Evolutionary conservation across 1,140 invertebrate species (phyloP).

Genomic region (Trichogramma pretiosum): DNA sequence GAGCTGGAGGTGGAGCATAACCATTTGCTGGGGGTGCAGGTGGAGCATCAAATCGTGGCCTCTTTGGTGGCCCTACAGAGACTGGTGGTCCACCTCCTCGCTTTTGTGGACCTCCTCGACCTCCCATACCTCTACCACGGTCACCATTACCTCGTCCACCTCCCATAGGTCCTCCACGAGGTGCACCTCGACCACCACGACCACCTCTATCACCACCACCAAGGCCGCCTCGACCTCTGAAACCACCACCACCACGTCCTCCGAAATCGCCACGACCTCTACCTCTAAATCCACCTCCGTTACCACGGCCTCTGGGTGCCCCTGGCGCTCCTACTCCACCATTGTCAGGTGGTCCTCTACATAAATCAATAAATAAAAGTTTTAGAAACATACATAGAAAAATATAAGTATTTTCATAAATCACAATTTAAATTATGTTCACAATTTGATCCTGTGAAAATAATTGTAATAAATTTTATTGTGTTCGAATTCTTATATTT

Average conservation of each 20-base stretch:
- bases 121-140: constrained; percentile 33
- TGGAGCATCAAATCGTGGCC: constrained; percentile 40
- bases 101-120: constrained; percentile 35
- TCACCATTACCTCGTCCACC: constrained; percentile 35
- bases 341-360: constrained; percentile 36
- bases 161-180: constrained; percentile 30
- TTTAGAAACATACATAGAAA: too few relatives aligned
- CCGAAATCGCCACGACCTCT: constrained; percentile 34
- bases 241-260: constrained; percentile 34
- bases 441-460: too few relatives aligned
- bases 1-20: constrained; percentile 34
- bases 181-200: constrained; percentile 35
- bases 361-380: constrained; percentile 11
- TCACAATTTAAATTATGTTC: too few relatives aligned
- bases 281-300: constrained; percentile 27
- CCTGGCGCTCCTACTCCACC: constrained; percentile 25
- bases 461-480: too few relatives aligned
- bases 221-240: constrained; percentile 28
- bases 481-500: not conserved
- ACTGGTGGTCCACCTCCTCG: constrained; percentile 41
- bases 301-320: constrained; percentile 19
- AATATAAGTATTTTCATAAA: too few relatives aligned
- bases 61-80: constrained; percentile 39
- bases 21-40: constrained; percentile 38
- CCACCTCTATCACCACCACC: constrained; percentile 34